Evolutionary conservation across 30 jellyfish, hydroid and myxozoan species (phyloP), one percentile per base, ranked within the genome.

Genomic region (Aurelia coerulea): DNA sequence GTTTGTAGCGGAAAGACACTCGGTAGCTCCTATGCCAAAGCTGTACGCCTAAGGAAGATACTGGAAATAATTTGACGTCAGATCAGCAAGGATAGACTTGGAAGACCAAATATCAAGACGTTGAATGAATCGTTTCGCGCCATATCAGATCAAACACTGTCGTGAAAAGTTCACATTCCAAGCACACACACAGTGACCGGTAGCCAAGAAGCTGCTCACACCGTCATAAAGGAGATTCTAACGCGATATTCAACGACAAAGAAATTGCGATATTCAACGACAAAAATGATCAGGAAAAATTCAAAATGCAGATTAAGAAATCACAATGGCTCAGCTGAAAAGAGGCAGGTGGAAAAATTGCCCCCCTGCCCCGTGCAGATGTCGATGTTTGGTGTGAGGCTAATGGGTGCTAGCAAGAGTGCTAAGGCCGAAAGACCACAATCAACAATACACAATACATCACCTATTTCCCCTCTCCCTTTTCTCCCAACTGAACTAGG

Each of bases 401-500:
- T 76, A 11, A 23, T 12, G 16, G 75, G 75, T 29, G n/a, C 42
- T 10, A 63, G 23, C 29, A 76, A 73, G 29, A 73, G 66, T 8
- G 70, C 23, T 2, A 51, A 54, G 39, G 10, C 75, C 4, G 62
- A 17, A 41, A 31, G 72, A 18, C 37, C 32, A 12, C 34, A 29
- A 10, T 33, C 86, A 46, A 46, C 56, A 7, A 46, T 46, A 4
- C 56, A 9, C 56, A 46, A 46, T 46, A 46, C 56, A 46, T 46
- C 56, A 46, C 56, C 56, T 46, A 46, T 46, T 14, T 46, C 56
- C 56, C 56, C 56, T 46, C 1, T 7, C 56, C 14, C 56, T 10
- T 76, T 76, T 58, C 51, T 76, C 41, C 88, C 79, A 49, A 65
- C 79, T 78, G 88, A 63, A 65, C 53, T 70, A 5, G 92, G 92